Percentiles rank a stretch among this genome's conserved stretches.
Conservation (phyloP, 2,888 invertebrate genomes). For the Capitulum mitella region DNA sequence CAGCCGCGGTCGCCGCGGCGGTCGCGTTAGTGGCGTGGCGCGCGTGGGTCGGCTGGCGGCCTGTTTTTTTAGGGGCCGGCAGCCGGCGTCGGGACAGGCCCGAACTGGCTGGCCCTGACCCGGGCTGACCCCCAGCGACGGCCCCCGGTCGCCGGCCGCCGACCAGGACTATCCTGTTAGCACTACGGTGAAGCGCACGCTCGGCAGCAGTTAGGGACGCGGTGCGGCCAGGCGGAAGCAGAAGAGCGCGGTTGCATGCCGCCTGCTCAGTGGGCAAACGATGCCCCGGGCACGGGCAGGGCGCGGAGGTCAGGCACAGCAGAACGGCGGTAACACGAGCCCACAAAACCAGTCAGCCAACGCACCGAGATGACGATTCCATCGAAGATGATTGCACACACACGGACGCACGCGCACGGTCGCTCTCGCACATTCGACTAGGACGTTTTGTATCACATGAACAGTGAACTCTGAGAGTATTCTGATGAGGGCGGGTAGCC, state of each 20-base stretch:
- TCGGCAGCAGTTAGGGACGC: not conserved
- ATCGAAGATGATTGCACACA: not conserved
- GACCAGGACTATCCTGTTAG: not conserved
- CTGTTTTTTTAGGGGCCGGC: no score
- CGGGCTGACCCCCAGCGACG: no score
- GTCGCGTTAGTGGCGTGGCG: not conserved
- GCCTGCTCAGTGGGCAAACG: not conserved
- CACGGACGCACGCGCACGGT: not conserved
- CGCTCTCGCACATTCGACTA: not conserved
- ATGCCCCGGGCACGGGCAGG: not conserved
- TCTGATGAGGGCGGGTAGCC: no score
- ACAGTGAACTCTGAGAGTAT: constrained; percentile 21
- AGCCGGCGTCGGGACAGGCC: no score
- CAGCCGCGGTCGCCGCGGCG: not conserved
- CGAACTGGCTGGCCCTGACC: no score
- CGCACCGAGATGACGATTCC: constrained; percentile 11
- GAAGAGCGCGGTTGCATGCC: not conserved
- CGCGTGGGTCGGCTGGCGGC: not conserved
- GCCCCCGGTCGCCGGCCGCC: not conserved
- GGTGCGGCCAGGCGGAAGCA: not conserved
- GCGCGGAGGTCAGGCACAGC: not conserved
- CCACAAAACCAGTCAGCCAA: not conserved
- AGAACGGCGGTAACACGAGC: not conserved
- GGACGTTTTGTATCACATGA: constrained; percentile 16
- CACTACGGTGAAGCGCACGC: not conserved